These are phyloP conservation scores for Myrmecobius fasciatus DNA, from an alignment of 2,113 vertebrate species.

Conservation along the genomic window DNA sequence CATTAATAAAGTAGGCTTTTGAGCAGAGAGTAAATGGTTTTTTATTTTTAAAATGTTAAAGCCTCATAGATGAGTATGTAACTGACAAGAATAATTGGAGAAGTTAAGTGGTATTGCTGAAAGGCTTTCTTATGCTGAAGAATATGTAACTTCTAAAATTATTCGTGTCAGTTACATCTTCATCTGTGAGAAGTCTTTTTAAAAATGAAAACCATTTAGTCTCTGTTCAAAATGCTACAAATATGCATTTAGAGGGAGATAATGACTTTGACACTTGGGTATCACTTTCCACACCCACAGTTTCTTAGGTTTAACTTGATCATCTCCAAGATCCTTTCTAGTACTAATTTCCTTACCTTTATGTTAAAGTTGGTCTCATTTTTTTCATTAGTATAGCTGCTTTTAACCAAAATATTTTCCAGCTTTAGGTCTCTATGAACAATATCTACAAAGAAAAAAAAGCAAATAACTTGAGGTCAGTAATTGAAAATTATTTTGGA, in stretches of 20 bases:
- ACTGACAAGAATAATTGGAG: constrained; percentile 5
- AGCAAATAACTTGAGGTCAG: constrained; percentile 55
- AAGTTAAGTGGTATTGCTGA: constrained; percentile 5
- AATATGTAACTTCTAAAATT: constrained; percentile 71
- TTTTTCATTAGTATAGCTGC: constrained; percentile 82
- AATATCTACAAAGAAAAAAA: constrained; percentile 86
- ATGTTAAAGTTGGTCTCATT: constrained; percentile 88
- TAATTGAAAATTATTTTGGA: constrained; percentile 43
- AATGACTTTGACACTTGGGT: constrained; percentile 61
- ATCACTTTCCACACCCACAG: constrained; percentile 60
- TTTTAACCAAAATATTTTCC: constrained; percentile 95
- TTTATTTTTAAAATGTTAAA: constrained; percentile 49
- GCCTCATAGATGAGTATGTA: not conserved
- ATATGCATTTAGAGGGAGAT: constrained; percentile 67
- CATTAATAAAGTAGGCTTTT: constrained; percentile 14
- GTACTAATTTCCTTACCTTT: constrained; percentile 84
- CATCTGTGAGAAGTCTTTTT: constrained; percentile 60
- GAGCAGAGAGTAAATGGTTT: not conserved
- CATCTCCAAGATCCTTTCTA: constrained; percentile 60
- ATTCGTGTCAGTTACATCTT: constrained; percentile 66
- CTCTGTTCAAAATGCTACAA: constrained; percentile 73
- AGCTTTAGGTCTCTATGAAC: constrained; percentile 91
- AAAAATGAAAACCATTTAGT: constrained; percentile 70
- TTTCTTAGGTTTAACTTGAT: not conserved
- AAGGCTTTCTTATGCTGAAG: constrained; percentile 1